Base-by-base conservation (phyloP, 1,140 invertebrate species). In the Pemphigus obesinymphae region DNA sequence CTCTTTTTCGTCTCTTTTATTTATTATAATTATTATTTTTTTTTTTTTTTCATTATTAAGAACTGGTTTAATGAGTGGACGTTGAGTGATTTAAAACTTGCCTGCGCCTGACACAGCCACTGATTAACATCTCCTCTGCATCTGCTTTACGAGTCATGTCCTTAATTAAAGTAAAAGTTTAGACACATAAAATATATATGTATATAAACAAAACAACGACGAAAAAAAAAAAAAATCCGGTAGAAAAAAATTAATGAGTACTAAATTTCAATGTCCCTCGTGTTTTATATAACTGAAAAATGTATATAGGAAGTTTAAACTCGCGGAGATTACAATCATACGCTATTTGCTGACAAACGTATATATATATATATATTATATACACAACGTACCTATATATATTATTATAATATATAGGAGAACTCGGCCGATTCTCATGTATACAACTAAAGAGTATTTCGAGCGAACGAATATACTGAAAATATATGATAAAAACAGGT, bases 111-210 rank as follows among this genome's bases (percentile, higher is more conserved):
- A 80, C 76, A 31, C 55, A 37, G 76, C 76, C 76, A 45, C 76
- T 80, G 76, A 80, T 80, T 80, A 80, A 80, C 76, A 80, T 80
- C 76, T 80, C 55, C 31, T 58, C 76, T 29, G 76, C 76, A n/a
- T 80, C 76, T 80, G 76, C 53, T 80, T 43, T 43, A 80, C 76
- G 50, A 61, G 37, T 61, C 76, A 20, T 80, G 76, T 80, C 76
- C 76, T 80, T 80, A 80, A 80, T 80, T 80, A 80, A 80, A 80
- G 76, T 80, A 80, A 80, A 80, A 80, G 76, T 80, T 80, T 61
- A 80, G 55, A 61, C 50, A 43, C 76, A 80, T 43, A 80, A 61
- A 37, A 55, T 26, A 58, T 31, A 58, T 31, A 29, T 11, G 3
- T 20, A 80, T 26, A 40, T 10, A 7, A 26, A 78, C 20, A 23